phyloP scores from a whole-genome alignment of 92 coral and sea anemone species.

The Paramuricea clavata region DNA sequence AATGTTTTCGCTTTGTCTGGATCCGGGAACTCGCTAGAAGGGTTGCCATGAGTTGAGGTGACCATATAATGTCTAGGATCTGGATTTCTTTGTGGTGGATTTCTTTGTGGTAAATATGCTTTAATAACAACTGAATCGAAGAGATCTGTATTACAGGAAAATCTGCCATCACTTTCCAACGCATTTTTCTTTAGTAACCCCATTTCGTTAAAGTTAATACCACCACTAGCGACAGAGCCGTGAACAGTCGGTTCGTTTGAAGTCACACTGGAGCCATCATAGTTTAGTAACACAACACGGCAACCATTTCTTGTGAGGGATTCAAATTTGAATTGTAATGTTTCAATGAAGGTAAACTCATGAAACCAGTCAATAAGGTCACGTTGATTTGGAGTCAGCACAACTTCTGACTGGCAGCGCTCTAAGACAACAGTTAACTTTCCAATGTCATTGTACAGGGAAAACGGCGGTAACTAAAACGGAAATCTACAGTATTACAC shows the following conservation, averaged over 20 bases:
- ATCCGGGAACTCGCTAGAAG: constrained; percentile 81
- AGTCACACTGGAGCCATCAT: neutral
- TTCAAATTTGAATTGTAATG: constrained; percentile 56
- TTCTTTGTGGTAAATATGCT: too few species aligned
- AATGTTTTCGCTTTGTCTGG: constrained; percentile 74
- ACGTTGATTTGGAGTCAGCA: constrained; percentile 8
- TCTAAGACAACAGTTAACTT: constrained; percentile 64
- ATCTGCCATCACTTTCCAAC: neutral
- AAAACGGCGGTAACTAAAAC: constrained; percentile 74
- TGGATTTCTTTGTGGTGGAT: too few species aligned
- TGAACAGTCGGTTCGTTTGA: constrained; percentile 15
- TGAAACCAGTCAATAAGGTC: constrained; percentile 71
- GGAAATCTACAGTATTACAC: neutral
- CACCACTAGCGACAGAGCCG: neutral
- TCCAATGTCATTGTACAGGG: constrained; percentile 81
- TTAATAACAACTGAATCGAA: neutral
- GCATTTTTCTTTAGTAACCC: neutral
- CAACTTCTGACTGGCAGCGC: neutral
- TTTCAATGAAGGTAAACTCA: constrained; percentile 59
- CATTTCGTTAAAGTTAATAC: neutral
- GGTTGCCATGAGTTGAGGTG: constrained; percentile 51
- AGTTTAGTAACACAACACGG: constrained; percentile 73
- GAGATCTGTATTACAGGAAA: constrained; percentile 3
- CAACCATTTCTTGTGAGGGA: constrained; percentile 63
- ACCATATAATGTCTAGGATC: constrained; percentile 62